Evolutionary conservation across 2,797 vertebrate genomes (phyloP).

Genomic region (Kryptopterus vitreolus): DNA sequence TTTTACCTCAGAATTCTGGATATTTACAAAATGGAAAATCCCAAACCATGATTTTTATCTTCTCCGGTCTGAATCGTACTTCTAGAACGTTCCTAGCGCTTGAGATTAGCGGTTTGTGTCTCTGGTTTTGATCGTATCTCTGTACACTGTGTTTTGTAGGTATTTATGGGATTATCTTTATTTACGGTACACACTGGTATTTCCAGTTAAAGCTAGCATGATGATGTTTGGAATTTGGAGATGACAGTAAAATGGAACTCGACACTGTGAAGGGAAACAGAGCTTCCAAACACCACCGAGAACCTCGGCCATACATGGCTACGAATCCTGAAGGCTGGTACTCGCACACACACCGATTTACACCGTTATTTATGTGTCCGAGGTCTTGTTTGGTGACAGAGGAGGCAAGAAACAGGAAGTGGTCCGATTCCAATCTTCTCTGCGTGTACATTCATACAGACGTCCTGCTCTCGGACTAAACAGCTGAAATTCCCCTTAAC

Average conservation of each 20-base stretch:
- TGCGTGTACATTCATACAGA: no score
- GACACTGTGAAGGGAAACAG: constrained; percentile 16
- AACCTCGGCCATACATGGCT: constrained; percentile 11
- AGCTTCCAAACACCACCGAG: not conserved
- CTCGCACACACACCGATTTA: not conserved
- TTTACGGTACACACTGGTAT: not conserved
- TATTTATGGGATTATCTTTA: not conserved
- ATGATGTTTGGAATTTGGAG: not conserved
- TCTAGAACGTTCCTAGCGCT: not conserved
- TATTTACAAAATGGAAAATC: not conserved
- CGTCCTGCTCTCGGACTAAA: no score
- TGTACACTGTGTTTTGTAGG: not conserved
- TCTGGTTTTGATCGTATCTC: not conserved
- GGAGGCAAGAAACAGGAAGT: not conserved
- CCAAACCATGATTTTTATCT: not conserved
- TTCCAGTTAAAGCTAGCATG: not conserved
- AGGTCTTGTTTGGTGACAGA: not conserved
- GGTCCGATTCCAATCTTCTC: no score
- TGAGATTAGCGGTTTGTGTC: not conserved
- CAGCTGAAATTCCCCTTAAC: no score
- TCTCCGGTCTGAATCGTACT: not conserved
- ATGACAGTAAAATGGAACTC: not conserved
- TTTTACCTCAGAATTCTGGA: not conserved
- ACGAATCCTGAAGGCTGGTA: not conserved
- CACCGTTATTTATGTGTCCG: not conserved